Evolutionary conservation across 2,797 vertebrate species (phyloP).

Genomic region (Spea hammondii): DNA sequence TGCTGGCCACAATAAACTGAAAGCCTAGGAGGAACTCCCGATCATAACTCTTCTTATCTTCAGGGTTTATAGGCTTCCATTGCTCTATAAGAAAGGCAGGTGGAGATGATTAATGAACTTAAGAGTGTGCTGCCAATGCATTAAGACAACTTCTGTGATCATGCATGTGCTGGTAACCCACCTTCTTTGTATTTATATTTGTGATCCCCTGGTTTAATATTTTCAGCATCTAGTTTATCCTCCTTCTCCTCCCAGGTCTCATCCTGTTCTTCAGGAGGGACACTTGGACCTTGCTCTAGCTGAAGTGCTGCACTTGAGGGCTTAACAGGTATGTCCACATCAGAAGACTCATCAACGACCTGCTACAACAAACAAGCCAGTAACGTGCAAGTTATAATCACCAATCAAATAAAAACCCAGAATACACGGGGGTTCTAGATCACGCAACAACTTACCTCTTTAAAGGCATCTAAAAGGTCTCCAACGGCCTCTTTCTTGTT

Average conservation of each 20-base stretch:
- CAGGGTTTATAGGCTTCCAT: constrained; percentile 89
- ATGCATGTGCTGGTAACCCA: constrained; percentile 54
- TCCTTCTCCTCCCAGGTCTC: constrained; percentile 96
- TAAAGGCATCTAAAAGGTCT: constrained; percentile 93
- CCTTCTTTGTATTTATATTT: constrained; percentile 95
- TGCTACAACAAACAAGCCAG: constrained; percentile 46
- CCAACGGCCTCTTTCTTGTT: constrained; percentile 93
- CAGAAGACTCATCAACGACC: constrained; percentile 73
- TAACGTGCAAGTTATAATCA: too few relatives aligned
- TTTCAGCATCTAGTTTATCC: constrained; percentile 88
- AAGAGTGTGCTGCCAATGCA: too few relatives aligned
- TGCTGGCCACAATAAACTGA: constrained; percentile 91
- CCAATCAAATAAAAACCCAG: too few relatives aligned
- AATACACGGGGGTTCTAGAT: too few relatives aligned
- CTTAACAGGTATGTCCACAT: constrained; percentile 72
- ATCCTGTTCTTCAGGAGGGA: constrained; percentile 77
- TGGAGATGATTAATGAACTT: too few relatives aligned
- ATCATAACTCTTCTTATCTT: constrained; percentile 96
- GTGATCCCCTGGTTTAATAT: constrained; percentile 81
- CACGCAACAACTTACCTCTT: constrained; percentile 73
- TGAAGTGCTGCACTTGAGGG: constrained; percentile 60
- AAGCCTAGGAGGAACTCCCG: constrained; percentile 90
- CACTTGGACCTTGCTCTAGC: constrained; percentile 57
- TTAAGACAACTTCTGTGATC: too few relatives aligned
- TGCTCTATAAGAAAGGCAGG: constrained; percentile 72